These are phyloP conservation scores for Pseudochirops corinnae DNA, from an alignment of 2,797 vertebrate species.

Conservation along the genomic window DNA sequence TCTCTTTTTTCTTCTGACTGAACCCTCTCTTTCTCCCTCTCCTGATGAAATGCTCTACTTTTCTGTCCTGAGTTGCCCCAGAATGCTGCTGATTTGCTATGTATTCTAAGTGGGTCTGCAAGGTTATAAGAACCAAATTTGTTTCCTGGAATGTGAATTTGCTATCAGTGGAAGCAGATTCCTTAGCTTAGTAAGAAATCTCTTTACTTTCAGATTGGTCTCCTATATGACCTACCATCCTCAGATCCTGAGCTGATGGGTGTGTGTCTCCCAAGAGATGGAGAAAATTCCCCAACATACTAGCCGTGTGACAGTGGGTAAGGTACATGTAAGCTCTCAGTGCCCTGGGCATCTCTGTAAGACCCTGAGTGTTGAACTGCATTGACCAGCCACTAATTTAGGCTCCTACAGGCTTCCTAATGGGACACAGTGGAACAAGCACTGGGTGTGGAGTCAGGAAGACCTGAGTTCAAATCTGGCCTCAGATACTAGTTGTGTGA, in stretches of 20 bases:
- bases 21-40: too few relatives aligned
- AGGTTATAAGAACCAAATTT: neutral
- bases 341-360: neutral
- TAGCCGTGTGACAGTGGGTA: neutral
- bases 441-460: too few relatives aligned
- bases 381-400: too few relatives aligned
- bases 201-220: neutral
- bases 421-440: too few relatives aligned
- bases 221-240: neutral
- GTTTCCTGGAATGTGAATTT: neutral
- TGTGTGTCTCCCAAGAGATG: neutral
- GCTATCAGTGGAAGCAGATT: neutral
- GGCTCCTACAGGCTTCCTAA: too few relatives aligned
- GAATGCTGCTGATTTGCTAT: neutral
- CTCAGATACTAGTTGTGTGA: too few relatives aligned
- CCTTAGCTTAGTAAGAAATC: neutral
- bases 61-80: too few relatives aligned
- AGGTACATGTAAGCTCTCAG: neutral
- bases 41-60: too few relatives aligned
- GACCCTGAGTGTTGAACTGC: neutral
- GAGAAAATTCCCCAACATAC: neutral
- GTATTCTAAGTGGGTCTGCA: neutral
- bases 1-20: too few relatives aligned
- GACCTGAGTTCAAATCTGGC: too few relatives aligned
- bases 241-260: neutral